Evolutionary conservation across 1,140 invertebrate species (phyloP), one percentile per base, ranked within the genome.

Genomic region (Hydropsyche tenuis): DNA sequence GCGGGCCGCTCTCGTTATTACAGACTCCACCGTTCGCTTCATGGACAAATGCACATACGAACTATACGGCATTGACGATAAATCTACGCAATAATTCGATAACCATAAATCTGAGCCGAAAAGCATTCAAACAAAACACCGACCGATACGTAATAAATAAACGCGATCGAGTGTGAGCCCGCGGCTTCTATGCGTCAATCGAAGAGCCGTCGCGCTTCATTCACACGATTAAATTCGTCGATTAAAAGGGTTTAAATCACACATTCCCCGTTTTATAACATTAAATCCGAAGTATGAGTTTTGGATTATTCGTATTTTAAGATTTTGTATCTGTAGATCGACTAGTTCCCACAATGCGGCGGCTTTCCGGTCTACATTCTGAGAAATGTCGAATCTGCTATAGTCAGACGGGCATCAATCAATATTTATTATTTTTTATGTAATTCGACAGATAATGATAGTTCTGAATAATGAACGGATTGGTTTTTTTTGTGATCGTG

Each of bases 41-140:
- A 53, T 53, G 11, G 16, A 60, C 51, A 16, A 53, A 70, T 70
- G 68, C 46, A 30, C 18, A 70, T 27, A 70, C 56, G n/a, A n/a
- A 56, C 25, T 70, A 12, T 48, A 23, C 20, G 45, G 22, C 48
- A 25, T 70, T 23, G 68, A n/a, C 68, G 42, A 45, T 70, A 70
- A 70, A 70, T 70, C 68, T 56, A 60, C 46, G 27, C 68, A 70
- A 70, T 70, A 70, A 70, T 70, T 70, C 46, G 68, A 70, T 70
- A 60, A 43, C 68, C 68, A 70, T 70, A 70, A 70, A 56, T 70
- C 30, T 30, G 51, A 70, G 51, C 18, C 11, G 68, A 70, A 70
- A 70, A 70, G 51, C 51, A 51, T 69, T 69, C 66, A 53, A 27
- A 48, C 11, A 22, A 69, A 69, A 69, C 23, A 23, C 16, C 18